Conservation (phyloP, 2,113 vertebrate species). For the Centropus bengalensis region DNA sequence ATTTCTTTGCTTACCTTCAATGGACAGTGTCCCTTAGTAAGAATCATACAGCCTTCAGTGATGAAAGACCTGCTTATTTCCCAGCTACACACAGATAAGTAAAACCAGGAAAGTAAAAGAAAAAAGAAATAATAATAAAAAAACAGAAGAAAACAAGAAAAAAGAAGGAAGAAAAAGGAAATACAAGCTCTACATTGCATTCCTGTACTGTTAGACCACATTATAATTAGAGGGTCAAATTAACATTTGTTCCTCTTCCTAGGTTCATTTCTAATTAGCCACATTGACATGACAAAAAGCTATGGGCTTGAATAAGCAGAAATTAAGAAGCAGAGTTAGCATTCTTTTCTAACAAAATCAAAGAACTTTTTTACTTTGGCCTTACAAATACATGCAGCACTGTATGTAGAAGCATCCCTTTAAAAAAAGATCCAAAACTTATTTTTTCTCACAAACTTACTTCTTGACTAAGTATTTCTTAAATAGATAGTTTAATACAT, state of each 20-base stretch:
- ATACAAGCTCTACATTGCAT: neutral
- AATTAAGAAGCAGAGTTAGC: neutral
- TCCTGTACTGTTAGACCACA: neutral
- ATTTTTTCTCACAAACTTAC: neutral
- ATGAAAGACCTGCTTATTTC: neutral
- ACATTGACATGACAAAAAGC: neutral
- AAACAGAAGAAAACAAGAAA: too few relatives aligned
- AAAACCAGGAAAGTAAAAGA: neutral
- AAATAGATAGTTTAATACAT: neutral
- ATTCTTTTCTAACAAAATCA: neutral
- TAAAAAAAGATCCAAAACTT: neutral
- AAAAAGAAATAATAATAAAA: too few relatives aligned
- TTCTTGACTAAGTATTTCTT: neutral
- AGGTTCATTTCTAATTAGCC: neutral
- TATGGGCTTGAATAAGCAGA: neutral
- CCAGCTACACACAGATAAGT: neutral
- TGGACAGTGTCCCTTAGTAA: neutral
- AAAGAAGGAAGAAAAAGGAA: fast-evolving
- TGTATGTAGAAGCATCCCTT: neutral
- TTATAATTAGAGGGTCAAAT: neutral
- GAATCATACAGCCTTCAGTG: neutral
- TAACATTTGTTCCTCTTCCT: neutral
- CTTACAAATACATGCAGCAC: neutral
- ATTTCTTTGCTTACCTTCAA: neutral
- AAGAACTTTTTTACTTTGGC: neutral